A percentile compares a stretch with the other conserved stretches of the same genome.
Conservation (phyloP, 2,113 vertebrate species). For the Chaetura pelagica region DNA sequence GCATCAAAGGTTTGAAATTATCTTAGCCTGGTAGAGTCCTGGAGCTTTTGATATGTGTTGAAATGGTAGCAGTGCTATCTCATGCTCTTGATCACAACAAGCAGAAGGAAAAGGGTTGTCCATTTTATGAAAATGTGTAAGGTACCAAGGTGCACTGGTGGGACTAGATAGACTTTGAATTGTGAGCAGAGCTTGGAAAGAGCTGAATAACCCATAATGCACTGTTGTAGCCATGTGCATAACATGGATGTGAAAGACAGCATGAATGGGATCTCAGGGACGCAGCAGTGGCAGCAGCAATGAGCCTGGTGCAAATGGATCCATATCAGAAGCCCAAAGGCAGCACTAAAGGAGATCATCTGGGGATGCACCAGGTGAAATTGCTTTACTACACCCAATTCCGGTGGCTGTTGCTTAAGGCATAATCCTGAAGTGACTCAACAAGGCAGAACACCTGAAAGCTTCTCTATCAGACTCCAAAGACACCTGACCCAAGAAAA, state of each 20-base stretch:
- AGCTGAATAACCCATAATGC: background rate
- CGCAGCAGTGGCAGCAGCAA: rapidly evolving
- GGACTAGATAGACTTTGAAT: background rate
- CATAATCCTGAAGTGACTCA: background rate
- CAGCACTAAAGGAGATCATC: background rate
- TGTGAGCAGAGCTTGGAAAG: background rate
- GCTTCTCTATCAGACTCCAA: background rate
- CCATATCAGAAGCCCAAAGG: background rate
- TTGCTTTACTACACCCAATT: background rate
- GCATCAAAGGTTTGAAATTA: background rate
- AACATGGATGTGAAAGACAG: background rate
- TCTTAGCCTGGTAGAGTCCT: background rate
- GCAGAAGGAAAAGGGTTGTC: background rate
- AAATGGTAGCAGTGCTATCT: background rate
- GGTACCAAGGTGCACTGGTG: background rate
- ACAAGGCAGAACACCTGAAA: background rate
- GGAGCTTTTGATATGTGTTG: background rate
- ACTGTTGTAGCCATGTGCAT: background rate
- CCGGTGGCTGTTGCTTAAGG: background rate
- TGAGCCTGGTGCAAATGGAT: background rate
- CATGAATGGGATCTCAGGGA: background rate
- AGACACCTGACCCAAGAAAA: background rate
- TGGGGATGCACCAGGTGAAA: background rate
- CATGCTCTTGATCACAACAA: background rate
- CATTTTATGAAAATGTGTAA: background rate